Evolutionary conservation across 2,888 invertebrate genomes (phyloP).

Genomic region (Eupelmus urozonus): DNA sequence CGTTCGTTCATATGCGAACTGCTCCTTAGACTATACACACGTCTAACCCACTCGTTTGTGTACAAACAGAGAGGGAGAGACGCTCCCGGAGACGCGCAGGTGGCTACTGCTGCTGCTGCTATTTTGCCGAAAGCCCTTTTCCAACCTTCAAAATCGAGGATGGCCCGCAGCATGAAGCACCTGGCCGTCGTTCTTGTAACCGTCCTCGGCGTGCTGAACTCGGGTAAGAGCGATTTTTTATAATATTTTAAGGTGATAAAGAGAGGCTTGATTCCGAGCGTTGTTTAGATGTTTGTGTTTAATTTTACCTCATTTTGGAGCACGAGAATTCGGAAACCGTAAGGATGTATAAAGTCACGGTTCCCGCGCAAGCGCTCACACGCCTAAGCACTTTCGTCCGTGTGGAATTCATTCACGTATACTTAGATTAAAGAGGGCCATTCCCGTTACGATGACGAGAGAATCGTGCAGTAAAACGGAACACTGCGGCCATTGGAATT

Average conservation of each 20-base stretch:
- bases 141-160: constrained; percentile 4
- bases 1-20: too few relatives aligned
- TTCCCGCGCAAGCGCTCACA: constrained; percentile 23
- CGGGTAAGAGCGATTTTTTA: constrained; percentile 34
- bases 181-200: constrained; percentile 41
- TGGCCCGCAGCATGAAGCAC: constrained; percentile 35
- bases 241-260: background rate
- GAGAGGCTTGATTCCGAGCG: background rate
- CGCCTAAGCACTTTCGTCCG: background rate
- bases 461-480: background rate
- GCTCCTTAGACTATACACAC: too few relatives aligned
- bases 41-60: constrained; percentile 4
- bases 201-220: constrained; percentile 34
- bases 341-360: background rate
- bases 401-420: background rate
- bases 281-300: background rate
- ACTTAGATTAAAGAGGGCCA: background rate
- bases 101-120: background rate
- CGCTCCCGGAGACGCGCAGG: background rate
- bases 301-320: background rate
- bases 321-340: background rate
- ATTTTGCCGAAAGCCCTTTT: background rate
- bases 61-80: background rate
- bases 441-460: constrained; percentile 5
- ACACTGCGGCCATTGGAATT: background rate